phyloP scores from a whole-genome alignment of 1,140 invertebrate genomes.

The Drosophila tsacasi region DNA sequence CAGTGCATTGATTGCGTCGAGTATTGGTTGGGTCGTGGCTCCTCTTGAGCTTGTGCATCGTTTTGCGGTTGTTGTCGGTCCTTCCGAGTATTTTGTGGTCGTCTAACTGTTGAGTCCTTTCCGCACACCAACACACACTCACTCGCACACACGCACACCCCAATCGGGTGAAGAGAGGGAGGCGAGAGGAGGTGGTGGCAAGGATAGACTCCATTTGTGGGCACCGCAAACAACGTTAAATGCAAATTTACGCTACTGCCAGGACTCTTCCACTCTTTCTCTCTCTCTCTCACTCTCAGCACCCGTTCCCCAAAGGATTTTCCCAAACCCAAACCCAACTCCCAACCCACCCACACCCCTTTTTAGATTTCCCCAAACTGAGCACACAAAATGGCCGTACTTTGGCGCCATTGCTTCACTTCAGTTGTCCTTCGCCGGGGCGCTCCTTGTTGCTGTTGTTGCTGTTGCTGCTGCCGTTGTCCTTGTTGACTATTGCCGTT shows the following conservation, averaged over 20 bases:
- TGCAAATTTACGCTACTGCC: constrained; percentile 72
- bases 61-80: constrained; percentile 53
- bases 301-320: constrained; percentile 3
- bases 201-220: constrained; percentile 65
- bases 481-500: constrained; percentile 73
- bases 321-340: neutral
- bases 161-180: neutral
- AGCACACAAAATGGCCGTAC: constrained; percentile 79
- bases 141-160: constrained; percentile 17
- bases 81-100: constrained; percentile 53
- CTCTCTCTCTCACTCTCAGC: neutral
- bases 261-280: neutral
- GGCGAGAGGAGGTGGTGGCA: neutral
- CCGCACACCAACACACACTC: constrained; percentile 16
- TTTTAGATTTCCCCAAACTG: constrained; percentile 28
- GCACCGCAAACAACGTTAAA: constrained; percentile 82
- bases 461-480: constrained; percentile 32
- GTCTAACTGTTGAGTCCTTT: constrained; percentile 57
- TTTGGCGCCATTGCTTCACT: constrained; percentile 77
- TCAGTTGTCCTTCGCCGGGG: constrained; percentile 32
- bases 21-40: constrained; percentile 5
- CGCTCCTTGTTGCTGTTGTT: neutral
- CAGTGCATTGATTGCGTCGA: constrained; percentile 4
- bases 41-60: constrained; percentile 41
- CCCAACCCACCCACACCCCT: neutral